Evolutionary conservation across 1,140 invertebrate species (phyloP).

Genomic region (Artemia franciscana): DNA sequence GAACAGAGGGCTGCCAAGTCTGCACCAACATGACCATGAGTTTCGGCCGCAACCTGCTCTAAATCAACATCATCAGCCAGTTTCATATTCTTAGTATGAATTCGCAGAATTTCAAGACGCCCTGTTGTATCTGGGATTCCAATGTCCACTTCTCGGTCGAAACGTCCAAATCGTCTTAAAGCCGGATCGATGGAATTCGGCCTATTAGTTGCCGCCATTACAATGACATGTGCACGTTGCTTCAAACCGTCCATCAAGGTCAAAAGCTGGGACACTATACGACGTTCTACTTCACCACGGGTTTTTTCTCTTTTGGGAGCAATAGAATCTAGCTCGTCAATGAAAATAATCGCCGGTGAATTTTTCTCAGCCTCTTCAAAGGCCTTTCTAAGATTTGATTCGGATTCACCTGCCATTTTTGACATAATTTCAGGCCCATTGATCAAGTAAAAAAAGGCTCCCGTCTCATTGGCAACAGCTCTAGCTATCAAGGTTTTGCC

Average conservation of each 20-base stretch:
- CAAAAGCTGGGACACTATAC: slow-evolving; percentile 93
- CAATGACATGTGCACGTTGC: slow-evolving; percentile 91
- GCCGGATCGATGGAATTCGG: slow-evolving; percentile 97
- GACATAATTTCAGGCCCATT: no score
- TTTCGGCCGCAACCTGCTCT: slow-evolving; percentile 92
- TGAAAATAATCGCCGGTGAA: no score
- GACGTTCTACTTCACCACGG: slow-evolving; percentile 94
- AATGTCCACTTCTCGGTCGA: slow-evolving; percentile 98
- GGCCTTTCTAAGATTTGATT: no score
- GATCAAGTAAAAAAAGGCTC: no score
- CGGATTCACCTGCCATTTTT: no score
- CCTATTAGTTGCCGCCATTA: slow-evolving; percentile 98
- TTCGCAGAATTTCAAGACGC: slow-evolving; percentile 83
- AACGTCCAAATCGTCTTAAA: slow-evolving; percentile 86
- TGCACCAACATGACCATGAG: slow-evolving; percentile 94
- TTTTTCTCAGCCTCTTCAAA: no score
- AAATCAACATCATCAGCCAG: slow-evolving; percentile 92
- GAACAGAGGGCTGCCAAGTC: slow-evolving; percentile 96
- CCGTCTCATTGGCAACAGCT: no score
- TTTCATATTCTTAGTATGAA: slow-evolving; percentile 99
- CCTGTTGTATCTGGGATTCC: slow-evolving; percentile 97
- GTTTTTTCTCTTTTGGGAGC: no score
- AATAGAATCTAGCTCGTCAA: no score
- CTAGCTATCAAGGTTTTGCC: no score
- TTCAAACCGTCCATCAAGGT: slow-evolving; percentile 99